Evolutionary conservation across 1,140 invertebrate genomes (phyloP), one percentile per base, ranked within the genome.

Genomic region (Eriosoma lanigerum): DNA sequence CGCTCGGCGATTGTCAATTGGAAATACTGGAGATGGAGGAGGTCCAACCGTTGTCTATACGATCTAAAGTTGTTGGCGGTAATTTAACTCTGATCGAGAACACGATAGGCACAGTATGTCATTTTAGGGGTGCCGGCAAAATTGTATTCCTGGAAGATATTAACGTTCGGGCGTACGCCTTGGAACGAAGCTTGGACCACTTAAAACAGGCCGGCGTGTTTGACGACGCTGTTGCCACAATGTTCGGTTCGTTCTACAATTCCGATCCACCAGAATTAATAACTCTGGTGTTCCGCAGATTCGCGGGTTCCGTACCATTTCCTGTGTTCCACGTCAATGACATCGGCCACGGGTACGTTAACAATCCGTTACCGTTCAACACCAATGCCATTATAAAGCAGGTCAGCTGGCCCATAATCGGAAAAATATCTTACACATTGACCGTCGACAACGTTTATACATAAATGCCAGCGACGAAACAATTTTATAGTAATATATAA

Each of bases 371-470:
- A 15, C 44, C 44, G 13, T 12, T 70, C 1, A 48, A 70, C 44
- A 70, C 66, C 44, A 17, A 50, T 6, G 66, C 44, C 44, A 50
- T 21, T 0, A 2, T 70, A 38, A 38, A 38, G 32, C 32, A 38
- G 19, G 66, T 12, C 5, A 24, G 66, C 8, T 38, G 13, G 44
- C n/a, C 66, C 6, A 2, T 2, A 24, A 3, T 0, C 4, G 21
- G n/a, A n/a, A 46, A 19, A 8, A 1, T 26, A 38, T 17, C 13
- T 44, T 68, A 68, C 21, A 15, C 38, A 9, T 26, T 48, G 38
- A 48, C 66, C 44, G 66, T 70, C 0, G 66, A 70, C 66, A 70
- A 50, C 66, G 66, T 70, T 0, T 70, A 70, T 15, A 10, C 9
- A 1, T 3, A 1, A 6, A 13, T 6, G 13, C 4, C 4, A 1